Percentiles rank a stretch among this genome's conserved stretches.
phyloP scores from a whole-genome alignment of 2,113 vertebrate genomes.

The Petaurus breviceps region DNA sequence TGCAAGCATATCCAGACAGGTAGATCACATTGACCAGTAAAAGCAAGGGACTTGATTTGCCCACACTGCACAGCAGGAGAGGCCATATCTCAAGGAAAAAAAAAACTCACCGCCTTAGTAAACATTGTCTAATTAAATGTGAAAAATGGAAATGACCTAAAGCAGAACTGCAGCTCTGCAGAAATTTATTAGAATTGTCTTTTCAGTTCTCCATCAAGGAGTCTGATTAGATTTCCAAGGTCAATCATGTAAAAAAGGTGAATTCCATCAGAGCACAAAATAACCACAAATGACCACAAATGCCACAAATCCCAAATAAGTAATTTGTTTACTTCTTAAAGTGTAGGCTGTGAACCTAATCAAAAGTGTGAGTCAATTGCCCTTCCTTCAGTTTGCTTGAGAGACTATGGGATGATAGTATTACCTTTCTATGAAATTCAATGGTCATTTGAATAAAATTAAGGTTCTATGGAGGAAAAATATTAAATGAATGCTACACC shows the following conservation, averaged over 20 bases:
- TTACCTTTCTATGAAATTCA: neutral
- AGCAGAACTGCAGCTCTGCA: conserved; percentile 45
- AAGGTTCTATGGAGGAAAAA: neutral
- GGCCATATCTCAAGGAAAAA: neutral
- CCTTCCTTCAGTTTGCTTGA: neutral
- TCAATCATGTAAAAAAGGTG: neutral
- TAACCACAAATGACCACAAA: neutral
- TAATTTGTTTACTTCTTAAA: neutral
- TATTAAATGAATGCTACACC: neutral
- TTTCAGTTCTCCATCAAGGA: neutral
- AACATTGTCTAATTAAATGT: conserved; percentile 56
- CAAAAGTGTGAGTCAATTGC: neutral
- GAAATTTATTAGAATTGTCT: neutral
- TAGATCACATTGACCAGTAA: neutral
- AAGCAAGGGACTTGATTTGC: neutral
- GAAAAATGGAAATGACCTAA: conserved; percentile 50
- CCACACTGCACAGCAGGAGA: neutral
- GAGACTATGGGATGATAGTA: neutral
- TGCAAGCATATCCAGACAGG: neutral
- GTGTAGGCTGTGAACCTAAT: neutral
- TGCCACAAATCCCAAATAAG: neutral
- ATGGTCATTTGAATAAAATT: neutral
- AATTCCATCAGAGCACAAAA: neutral
- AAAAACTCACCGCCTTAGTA: neutral
- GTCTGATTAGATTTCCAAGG: neutral